Percentiles rank a stretch among this genome's conserved stretches.
Conservation (phyloP, 2,888 invertebrate species). For the Dusona sp. region DNA sequence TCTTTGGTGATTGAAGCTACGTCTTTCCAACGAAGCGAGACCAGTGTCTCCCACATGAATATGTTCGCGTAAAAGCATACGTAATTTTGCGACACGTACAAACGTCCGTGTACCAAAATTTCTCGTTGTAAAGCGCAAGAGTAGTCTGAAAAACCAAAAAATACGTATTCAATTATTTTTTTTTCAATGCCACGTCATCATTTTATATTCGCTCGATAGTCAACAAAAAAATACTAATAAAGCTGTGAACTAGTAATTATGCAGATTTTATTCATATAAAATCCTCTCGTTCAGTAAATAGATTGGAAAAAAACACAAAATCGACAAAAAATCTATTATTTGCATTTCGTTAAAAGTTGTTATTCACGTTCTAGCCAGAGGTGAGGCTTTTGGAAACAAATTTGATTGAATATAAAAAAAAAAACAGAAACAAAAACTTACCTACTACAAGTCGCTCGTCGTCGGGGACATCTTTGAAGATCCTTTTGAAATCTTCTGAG, state of each 20-base stretch:
- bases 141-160: conserved; percentile 91
- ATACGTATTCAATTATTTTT: not conserved
- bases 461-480: conserved; percentile 96
- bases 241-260: not conserved
- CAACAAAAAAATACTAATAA: not conserved
- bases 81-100: conserved; percentile 98
- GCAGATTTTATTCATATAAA: not conserved
- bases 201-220: no score
- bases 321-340: no score
- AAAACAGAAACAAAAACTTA: conserved; percentile 84
- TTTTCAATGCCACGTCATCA: not conserved
- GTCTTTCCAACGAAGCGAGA: conserved; percentile 95
- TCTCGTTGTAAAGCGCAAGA: conserved; percentile 98
- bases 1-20: conserved; percentile 97
- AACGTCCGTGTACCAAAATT: conserved; percentile 97
- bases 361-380: not conserved
- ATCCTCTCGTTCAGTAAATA: not conserved
- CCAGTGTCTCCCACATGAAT: conserved; percentile 97
- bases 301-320: no score
- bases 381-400: not conserved
- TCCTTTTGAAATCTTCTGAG: conserved; percentile 95
- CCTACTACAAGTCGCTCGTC: conserved; percentile 97
- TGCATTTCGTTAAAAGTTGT: no score
- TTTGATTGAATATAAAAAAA: conserved; percentile 76
- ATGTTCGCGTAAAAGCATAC: conserved; percentile 99